A percentile compares a stretch with the other conserved stretches of the same genome.
Conservation (phyloP, 2,113 vertebrate genomes). For the Dolichotis patagonum region DNA sequence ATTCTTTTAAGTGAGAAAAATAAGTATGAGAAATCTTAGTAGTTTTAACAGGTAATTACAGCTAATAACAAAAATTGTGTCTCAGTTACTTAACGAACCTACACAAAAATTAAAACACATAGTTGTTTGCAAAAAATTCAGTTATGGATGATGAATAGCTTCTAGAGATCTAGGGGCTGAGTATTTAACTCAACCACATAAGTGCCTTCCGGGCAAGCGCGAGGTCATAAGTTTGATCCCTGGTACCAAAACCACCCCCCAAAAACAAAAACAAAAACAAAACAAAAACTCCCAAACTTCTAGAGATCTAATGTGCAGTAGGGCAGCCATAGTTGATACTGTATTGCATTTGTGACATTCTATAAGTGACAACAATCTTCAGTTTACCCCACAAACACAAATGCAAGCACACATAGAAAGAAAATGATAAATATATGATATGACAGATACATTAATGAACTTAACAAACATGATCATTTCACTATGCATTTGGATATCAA, state of each 20-base stretch:
- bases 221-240: too few relatives aligned
- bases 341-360: neutral
- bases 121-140: constrained; percentile 19
- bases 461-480: neutral
- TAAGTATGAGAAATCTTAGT: neutral
- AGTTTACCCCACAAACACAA: neutral
- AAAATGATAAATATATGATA: neutral
- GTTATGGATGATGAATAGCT: neutral
- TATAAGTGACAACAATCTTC: neutral
- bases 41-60: neutral
- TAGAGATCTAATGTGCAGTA: neutral
- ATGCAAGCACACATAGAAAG: neutral
- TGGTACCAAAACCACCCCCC: too few relatives aligned
- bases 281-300: neutral
- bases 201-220: too few relatives aligned
- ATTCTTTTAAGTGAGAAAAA: neutral
- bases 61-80: neutral
- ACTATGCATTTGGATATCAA: neutral
- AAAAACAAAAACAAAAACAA: too few relatives aligned
- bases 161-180: neutral
- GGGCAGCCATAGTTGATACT: neutral
- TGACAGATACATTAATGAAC: neutral
- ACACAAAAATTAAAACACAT: constrained; percentile 45
- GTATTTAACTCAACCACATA: too few relatives aligned
- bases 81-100: neutral